These are phyloP conservation scores for Heptranchias perlo DNA, from an alignment of 2,113 vertebrate species.

Conservation along the genomic window DNA sequence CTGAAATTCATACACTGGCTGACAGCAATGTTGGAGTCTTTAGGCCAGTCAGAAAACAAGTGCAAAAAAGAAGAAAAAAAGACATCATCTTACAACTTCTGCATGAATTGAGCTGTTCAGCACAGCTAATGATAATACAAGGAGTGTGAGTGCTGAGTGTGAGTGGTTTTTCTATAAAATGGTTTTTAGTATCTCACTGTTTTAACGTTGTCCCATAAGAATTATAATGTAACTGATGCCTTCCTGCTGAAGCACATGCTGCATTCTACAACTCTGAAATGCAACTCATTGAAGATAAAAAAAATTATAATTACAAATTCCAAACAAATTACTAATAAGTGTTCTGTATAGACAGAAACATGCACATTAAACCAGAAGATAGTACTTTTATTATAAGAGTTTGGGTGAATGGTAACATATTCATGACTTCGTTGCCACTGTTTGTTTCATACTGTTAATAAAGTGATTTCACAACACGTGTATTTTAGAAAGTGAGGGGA, in stretches of 20 bases:
- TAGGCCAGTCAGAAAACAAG: background rate
- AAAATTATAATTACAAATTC: background rate
- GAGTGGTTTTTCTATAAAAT: background rate
- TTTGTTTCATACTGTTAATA: background rate
- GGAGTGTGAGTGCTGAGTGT: background rate
- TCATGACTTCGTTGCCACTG: background rate
- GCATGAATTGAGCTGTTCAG: background rate
- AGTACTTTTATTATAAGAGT: background rate
- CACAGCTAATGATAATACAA: background rate
- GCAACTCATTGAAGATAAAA: background rate
- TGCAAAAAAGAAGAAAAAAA: background rate
- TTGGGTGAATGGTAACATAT: background rate
- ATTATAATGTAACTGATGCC: background rate
- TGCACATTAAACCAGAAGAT: background rate
- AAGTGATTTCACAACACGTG: background rate
- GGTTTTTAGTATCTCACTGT: background rate
- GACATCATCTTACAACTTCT: background rate
- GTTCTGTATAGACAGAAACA: background rate
- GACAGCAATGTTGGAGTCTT: background rate
- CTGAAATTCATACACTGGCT: constrained; percentile 1
- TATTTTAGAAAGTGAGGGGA: background rate
- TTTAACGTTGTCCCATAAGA: background rate
- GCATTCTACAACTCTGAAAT: background rate
- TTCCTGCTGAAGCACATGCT: background rate
- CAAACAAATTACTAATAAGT: background rate